Conservation (phyloP, 2,113 vertebrate genomes). For the Cairina moschata region DNA sequence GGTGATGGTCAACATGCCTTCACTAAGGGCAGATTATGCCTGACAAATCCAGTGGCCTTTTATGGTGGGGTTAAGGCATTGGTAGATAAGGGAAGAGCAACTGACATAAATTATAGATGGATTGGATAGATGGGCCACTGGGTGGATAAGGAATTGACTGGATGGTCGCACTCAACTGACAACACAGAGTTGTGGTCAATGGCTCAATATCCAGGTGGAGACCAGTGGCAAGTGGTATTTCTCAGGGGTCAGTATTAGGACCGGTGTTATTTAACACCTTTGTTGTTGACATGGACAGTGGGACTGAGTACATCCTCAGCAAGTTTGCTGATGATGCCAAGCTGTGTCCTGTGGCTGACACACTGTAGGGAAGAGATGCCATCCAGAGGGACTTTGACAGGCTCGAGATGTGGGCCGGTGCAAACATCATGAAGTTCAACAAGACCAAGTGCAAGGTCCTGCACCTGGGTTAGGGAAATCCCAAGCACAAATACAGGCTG, state of each 20-base stretch:
- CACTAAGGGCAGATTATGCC: background rate
- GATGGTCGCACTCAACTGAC: background rate
- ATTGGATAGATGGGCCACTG: background rate
- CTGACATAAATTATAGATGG: background rate
- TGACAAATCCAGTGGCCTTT: background rate
- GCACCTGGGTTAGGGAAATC: background rate
- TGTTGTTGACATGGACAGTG: background rate
- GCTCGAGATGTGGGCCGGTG: background rate
- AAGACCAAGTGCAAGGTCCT: background rate
- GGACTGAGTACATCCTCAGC: background rate
- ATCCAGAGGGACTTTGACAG: background rate
- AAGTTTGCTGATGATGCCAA: background rate
- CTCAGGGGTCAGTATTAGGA: background rate
- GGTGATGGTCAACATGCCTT: background rate
- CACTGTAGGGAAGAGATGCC: background rate
- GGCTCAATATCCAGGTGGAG: background rate
- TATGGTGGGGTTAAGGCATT: background rate
- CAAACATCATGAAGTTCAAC: background rate
- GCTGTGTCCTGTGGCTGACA: background rate
- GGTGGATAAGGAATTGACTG: background rate
- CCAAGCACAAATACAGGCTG: background rate
- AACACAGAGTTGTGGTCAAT: background rate
- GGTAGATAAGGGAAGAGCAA: background rate
- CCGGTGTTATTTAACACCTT: background rate
- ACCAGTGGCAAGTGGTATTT: background rate